Conservation (phyloP, 37 sponge, comb jelly and placozoan species). For the Amphimedon queenslandica region DNA sequence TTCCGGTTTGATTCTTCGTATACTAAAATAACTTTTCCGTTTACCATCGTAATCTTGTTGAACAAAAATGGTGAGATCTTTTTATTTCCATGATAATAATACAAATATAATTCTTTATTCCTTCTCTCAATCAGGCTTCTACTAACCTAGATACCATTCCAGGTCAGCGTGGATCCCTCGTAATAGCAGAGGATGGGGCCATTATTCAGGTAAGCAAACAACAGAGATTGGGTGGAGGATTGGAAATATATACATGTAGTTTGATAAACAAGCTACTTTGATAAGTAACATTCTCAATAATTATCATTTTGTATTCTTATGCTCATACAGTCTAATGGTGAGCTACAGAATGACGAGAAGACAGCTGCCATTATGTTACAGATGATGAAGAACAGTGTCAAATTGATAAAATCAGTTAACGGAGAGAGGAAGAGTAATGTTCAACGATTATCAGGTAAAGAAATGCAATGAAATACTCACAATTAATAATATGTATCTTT, state of each 20-base stretch:
- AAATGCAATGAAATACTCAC: neutral
- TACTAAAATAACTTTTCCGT: neutral
- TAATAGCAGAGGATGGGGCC: slow-evolving; percentile 56
- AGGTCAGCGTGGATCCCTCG: slow-evolving; percentile 65
- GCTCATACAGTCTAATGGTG: slow-evolving; percentile 63
- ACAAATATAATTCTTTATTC: too few relatives aligned
- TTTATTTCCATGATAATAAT: too few relatives aligned
- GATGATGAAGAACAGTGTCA: slow-evolving; percentile 45
- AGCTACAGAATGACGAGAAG: slow-evolving; percentile 71
- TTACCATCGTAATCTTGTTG: neutral
- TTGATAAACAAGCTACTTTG: too few relatives aligned
- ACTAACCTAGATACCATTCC: slow-evolving; percentile 63
- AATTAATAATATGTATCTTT: neutral
- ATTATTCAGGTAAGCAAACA: slow-evolving; percentile 39
- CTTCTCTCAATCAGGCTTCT: slow-evolving; percentile 11
- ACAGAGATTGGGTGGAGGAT: too few relatives aligned
- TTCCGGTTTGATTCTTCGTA: too few relatives aligned
- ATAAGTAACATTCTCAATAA: too few relatives aligned
- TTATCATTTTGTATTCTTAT: too few relatives aligned
- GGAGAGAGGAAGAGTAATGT: slow-evolving; percentile 51
- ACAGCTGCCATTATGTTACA: slow-evolving; percentile 54
- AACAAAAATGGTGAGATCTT: too few relatives aligned
- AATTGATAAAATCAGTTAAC: slow-evolving; percentile 45
- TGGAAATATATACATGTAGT: too few relatives aligned
- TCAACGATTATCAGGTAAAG: slow-evolving; percentile 62